These are phyloP conservation scores for Odocoileus hemionus DNA, from an alignment of 2,113 vertebrate genomes.

Conservation along the genomic window DNA sequence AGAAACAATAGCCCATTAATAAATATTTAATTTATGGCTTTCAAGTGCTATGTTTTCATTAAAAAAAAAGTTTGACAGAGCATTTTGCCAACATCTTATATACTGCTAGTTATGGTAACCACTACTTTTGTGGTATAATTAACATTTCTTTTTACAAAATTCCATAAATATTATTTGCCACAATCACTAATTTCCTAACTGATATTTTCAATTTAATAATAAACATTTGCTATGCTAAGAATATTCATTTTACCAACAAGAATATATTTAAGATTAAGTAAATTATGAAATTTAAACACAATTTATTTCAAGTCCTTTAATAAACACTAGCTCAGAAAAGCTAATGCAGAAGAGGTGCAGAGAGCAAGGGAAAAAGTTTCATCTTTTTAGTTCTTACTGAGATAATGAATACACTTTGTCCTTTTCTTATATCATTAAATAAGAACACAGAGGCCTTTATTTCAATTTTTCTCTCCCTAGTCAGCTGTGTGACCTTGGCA, in stretches of 20 bases:
- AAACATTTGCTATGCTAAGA: background rate
- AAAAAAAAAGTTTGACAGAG: background rate
- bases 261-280: background rate
- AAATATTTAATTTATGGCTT: background rate
- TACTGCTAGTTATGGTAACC: background rate
- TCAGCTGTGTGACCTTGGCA: background rate
- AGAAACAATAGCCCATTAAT: background rate
- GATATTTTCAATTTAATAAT: background rate
- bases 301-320: background rate
- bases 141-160: background rate
- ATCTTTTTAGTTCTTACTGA: background rate
- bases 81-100: background rate
- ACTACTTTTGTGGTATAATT: background rate
- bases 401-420: background rate
- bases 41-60: background rate
- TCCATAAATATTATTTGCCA: background rate
- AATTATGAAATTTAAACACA: conserved; percentile 11
- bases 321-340: background rate
- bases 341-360: background rate
- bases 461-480: background rate
- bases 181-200: background rate
- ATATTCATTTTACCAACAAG: background rate
- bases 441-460: background rate
- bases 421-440: background rate
- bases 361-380: background rate